Base-by-base conservation (phyloP, 30 jellyfish, hydroid and myxozoan genomes). In the Pelagia noctiluca region DNA sequence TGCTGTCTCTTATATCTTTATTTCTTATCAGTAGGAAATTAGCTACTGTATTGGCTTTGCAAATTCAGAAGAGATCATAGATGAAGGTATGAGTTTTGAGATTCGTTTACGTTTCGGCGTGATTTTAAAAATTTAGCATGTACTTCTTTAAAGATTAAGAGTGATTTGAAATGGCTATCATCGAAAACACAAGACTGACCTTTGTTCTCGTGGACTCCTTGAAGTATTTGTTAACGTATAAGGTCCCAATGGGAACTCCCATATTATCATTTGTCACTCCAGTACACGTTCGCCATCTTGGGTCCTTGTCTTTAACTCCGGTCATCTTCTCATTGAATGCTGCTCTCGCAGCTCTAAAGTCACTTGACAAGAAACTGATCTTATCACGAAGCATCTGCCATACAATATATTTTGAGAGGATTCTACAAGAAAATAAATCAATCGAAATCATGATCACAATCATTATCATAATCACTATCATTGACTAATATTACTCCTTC, bases 171-270 rank as follows among this genome's bases (percentile, higher is more conserved):
- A n/a, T n/a, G n/a, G n/a, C n/a, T n/a, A n/a, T n/a, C n/a, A 42
- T 16, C 57, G 8, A 50, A 36, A 12, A 13, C 4, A 0, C 24
- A 3, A 23, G 52, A 7, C 21, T 33, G 76, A 87, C 98, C 97
- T 93, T 93, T 57, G 76, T 88, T 87, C 89, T 86, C 2, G 98
- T 93, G 72, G 75, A 29, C 36, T 93, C 97, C 33, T 80, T 24
- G 89, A 93, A 93, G 78, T 72, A 93, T 48, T 93, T 86, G 49
- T 93, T 66, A 18, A 93, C 98, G 24, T 93, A 93, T 46, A 93
- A 66, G 21, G 98, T 87, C 32, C 98, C 98, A 36, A 93, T 93
- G 16, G 98, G 98, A 18, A 93, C 98, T 53, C 98, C 98, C 98
- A 93, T 93, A 81, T 93, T 93, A 79, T 93, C 98, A 57, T 93